These are phyloP conservation scores for Encarsia formosa DNA, from an alignment of 2,888 invertebrate genomes.

Conservation along the genomic window DNA sequence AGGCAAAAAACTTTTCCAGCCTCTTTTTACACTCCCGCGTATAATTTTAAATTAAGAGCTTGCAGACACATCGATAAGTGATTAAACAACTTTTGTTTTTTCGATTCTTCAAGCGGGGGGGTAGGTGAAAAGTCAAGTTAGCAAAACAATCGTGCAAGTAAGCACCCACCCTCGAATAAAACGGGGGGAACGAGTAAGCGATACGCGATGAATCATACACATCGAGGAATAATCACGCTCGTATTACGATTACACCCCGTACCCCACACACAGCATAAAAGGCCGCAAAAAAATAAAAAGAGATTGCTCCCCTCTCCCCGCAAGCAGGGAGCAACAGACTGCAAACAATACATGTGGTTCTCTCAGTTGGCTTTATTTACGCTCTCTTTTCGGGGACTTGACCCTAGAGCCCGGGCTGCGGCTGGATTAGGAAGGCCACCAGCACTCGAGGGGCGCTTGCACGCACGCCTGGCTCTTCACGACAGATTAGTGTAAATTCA, in stretches of 20 bases:
- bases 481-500: slow-evolving; percentile 29
- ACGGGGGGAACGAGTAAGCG: slow-evolving; percentile 28
- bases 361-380: slow-evolving; percentile 27
- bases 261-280: too few relatives aligned
- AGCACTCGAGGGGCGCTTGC: neutral
- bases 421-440: slow-evolving; percentile 6
- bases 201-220: neutral
- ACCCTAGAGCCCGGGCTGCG: slow-evolving; percentile 12
- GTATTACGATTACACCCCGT: slow-evolving; percentile 5
- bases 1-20: slow-evolving; percentile 10
- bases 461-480: slow-evolving; percentile 19
- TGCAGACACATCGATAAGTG: too few relatives aligned
- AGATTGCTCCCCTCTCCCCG: too few relatives aligned
- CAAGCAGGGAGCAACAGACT: neutral
- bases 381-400: slow-evolving; percentile 9
- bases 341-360: slow-evolving; percentile 7
- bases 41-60: too few relatives aligned
- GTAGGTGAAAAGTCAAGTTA: too few relatives aligned
- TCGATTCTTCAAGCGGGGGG: too few relatives aligned
- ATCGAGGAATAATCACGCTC: neutral
- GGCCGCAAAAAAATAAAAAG: too few relatives aligned
- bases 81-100: too few relatives aligned
- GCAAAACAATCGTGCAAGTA: too few relatives aligned
- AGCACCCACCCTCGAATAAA: neutral
- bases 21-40: neutral